Evolutionary conservation across 1,140 invertebrate species (phyloP).

Genomic region (Drosophila grimshawi): DNA sequence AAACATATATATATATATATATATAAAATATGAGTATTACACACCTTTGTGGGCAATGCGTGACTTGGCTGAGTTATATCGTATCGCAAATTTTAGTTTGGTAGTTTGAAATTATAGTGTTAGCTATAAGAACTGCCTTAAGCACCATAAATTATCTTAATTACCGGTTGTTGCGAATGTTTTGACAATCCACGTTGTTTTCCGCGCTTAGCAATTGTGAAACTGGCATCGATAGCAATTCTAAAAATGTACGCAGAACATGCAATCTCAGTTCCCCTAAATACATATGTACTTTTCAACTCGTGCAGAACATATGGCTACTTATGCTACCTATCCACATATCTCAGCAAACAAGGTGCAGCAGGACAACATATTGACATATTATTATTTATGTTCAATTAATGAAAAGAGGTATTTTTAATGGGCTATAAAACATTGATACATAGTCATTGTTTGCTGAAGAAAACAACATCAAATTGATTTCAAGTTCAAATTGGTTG

Average conservation of each 20-base stretch:
- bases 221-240: too few species aligned
- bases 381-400: not conserved
- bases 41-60: not conserved
- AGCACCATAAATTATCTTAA: conserved; percentile 64
- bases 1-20: not conserved
- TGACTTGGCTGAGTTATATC: not conserved
- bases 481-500: too few species aligned
- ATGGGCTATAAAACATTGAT: too few species aligned
- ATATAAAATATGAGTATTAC: not conserved
- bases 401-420: not conserved
- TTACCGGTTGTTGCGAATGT: conserved; percentile 30
- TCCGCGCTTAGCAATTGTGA: not conserved
- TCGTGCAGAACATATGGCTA: too few species aligned
- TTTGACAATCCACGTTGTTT: conserved; percentile 14
- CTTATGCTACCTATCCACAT: too few species aligned
- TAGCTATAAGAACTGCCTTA: conserved; percentile 45
- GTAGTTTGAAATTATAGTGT: conserved; percentile 3
- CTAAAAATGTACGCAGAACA: not conserved
- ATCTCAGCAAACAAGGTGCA: not conserved
- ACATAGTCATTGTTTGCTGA: too few species aligned
- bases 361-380: not conserved
- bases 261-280: not conserved
- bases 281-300: not conserved
- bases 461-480: too few species aligned
- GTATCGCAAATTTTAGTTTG: conserved; percentile 9